Evolutionary conservation across 35 echinoderm and acorn worm genomes (phyloP).

Genomic region (Heliocidaris tuberculata): DNA sequence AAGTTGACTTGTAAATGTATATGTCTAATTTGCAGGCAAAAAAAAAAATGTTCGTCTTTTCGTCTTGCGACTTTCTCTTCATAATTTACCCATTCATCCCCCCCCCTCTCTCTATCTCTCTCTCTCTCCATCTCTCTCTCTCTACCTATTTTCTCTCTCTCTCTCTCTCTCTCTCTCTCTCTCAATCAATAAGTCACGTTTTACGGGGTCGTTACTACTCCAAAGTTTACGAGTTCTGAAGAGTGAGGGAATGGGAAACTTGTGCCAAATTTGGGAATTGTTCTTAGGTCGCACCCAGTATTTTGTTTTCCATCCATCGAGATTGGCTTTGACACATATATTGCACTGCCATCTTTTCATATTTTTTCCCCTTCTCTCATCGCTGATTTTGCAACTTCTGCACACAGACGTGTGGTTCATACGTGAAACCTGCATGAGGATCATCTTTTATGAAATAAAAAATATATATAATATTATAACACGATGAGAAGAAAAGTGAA

Average conservation of each 20-base stretch:
- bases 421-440: background rate
- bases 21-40: too few species aligned
- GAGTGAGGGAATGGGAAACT: constrained; percentile 8
- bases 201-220: background rate
- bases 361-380: background rate
- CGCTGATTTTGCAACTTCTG: background rate
- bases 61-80: background rate
- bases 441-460: background rate
- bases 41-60: background rate
- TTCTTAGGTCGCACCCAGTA: background rate
- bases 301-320: constrained; percentile 10
- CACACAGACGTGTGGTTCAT: background rate
- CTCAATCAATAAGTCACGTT: background rate
- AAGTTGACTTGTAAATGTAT: too few species aligned
- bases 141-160: too few species aligned
- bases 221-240: background rate
- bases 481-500: background rate
- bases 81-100: background rate
- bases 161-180: background rate
- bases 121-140: too few species aligned
- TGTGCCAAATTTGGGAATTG: background rate
- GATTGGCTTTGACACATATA: constrained; percentile 11
- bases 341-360: background rate
- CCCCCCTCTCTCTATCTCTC: background rate
- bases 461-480: background rate